Percentiles rank a stretch among this genome's conserved stretches.
These are phyloP conservation scores for Hystrix brachyura DNA, from an alignment of 2,113 vertebrate species.

Conservation along the genomic window DNA sequence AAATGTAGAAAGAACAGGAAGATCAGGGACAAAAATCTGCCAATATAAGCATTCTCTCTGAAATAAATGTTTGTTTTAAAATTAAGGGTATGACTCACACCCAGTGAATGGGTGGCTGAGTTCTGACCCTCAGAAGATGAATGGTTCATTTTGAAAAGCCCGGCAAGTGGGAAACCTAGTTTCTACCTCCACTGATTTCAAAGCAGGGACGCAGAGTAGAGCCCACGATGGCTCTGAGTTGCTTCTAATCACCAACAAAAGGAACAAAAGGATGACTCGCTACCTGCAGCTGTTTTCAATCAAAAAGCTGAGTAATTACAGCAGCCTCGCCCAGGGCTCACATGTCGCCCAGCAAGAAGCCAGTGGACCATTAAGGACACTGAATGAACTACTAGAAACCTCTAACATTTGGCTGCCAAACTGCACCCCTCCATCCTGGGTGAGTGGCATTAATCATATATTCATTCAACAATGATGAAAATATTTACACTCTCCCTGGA, in stretches of 20 bases:
- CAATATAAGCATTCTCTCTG: conserved; percentile 52
- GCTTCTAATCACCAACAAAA: conserved; percentile 74
- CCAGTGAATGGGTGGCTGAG: conserved; percentile 60
- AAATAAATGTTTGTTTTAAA: conserved; percentile 77
- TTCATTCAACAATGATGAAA: conserved; percentile 93
- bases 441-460: conserved; percentile 93
- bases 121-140: conserved; percentile 73
- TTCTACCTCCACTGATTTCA: conserved; percentile 55
- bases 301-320: conserved; percentile 77
- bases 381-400: conserved; percentile 92
- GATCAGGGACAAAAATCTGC: conserved; percentile 27
- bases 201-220: conserved; percentile 38
- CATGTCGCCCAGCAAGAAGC: conserved; percentile 87
- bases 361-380: conserved; percentile 90
- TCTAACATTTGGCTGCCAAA: conserved; percentile 89
- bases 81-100: conserved; percentile 67
- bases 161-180: conserved; percentile 64
- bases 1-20: conserved; percentile 10
- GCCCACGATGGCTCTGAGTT: conserved; percentile 39
- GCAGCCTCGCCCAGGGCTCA: conserved; percentile 85
- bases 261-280: conserved; percentile 79
- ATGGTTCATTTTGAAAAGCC: conserved; percentile 71
- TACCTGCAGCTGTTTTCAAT: conserved; percentile 87
- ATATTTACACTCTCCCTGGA: conserved; percentile 86
- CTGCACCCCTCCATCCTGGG: conserved; percentile 88